Evolutionary conservation across 2,113 vertebrate genomes (phyloP).

Genomic region (Notiomystis cincta): DNA sequence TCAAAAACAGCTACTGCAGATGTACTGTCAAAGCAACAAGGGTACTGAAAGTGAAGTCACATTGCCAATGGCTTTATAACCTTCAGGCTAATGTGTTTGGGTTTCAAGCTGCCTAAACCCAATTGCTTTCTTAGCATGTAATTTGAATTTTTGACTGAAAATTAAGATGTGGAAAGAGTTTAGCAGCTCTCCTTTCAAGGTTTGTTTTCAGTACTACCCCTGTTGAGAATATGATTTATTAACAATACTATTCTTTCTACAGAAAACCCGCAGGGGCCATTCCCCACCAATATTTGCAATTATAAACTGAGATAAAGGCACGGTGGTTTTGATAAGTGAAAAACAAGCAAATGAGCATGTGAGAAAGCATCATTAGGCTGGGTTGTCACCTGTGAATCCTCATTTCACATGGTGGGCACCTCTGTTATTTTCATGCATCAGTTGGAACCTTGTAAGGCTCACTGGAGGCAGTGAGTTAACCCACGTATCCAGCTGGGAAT

Average conservation of each 20-base stretch:
- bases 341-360: neutral
- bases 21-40: neutral
- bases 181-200: neutral
- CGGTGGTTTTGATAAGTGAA: neutral
- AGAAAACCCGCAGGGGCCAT: neutral
- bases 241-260: neutral
- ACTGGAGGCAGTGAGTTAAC: neutral
- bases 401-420: neutral
- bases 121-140: neutral
- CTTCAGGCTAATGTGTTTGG: neutral
- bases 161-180: neutral
- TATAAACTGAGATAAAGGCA: neutral
- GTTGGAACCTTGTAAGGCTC: neutral
- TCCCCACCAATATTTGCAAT: neutral
- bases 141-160: slow-evolving; percentile 6
- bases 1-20: neutral
- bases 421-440: neutral
- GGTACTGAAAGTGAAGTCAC: neutral
- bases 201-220: neutral
- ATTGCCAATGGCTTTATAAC: slow-evolving; percentile 11
- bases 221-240: neutral
- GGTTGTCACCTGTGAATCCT: neutral
- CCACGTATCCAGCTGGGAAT: neutral
- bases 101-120: neutral
- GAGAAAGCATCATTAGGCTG: neutral